Evolutionary conservation across 2,888 invertebrate genomes (phyloP).

Genomic region (Lasioglossum malachurum): DNA sequence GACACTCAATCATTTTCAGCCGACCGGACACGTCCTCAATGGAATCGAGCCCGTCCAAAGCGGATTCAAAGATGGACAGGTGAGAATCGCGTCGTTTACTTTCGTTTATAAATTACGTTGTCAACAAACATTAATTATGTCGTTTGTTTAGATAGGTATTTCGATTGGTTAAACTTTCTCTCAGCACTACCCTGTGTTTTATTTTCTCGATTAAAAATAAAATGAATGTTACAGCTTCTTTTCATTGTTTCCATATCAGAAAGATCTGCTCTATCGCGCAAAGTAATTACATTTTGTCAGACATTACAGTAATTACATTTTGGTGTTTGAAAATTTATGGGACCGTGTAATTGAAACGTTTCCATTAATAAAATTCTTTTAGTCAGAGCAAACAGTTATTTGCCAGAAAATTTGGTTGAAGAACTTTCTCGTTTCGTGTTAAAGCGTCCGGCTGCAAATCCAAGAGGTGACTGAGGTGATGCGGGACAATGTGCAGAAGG

Average conservation of each 20-base stretch:
- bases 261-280: not conserved
- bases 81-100: constrained; percentile 44
- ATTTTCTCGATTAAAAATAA: not conserved
- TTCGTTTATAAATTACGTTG: constrained; percentile 12
- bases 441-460: constrained; percentile 82
- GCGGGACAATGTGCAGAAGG: constrained; percentile 83
- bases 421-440: constrained; percentile 11
- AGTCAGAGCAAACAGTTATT: not conserved
- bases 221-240: not conserved
- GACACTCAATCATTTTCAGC: constrained; percentile 64
- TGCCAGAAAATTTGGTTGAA: not conserved
- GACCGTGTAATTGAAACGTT: no score
- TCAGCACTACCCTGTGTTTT: not conserved
- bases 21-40: constrained; percentile 73
- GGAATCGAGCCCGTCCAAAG: constrained; percentile 31
- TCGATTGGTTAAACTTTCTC: not conserved
- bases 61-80: constrained; percentile 75
- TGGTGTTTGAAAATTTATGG: not conserved
- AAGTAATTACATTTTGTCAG: not conserved
- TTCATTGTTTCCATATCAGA: not conserved
- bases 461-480: constrained; percentile 83
- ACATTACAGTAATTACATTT: not conserved
- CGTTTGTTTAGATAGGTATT: not conserved
- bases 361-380: constrained; percentile 7
- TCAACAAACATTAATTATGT: not conserved